Conservation (phyloP, 64 coral and sea anemone species). For the Actinia equina region DNA sequence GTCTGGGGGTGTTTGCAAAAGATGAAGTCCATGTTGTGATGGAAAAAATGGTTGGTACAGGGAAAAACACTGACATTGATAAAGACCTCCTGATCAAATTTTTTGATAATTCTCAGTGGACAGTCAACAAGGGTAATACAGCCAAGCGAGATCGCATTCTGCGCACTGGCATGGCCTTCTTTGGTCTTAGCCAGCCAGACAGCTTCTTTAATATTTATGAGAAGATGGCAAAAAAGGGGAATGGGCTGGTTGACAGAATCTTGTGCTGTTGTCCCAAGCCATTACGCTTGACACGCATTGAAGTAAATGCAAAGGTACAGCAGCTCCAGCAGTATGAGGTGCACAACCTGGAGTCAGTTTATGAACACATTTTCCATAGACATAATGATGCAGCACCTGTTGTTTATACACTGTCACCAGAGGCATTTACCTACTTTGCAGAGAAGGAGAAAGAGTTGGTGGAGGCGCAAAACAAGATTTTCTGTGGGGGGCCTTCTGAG, state of each 20-base stretch:
- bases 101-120: conserved; percentile 32
- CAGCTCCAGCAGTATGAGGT: neutral
- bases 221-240: conserved; percentile 18
- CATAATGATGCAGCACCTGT: neutral
- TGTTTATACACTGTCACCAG: neutral
- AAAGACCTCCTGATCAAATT: conserved; percentile 35
- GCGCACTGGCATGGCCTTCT: conserved; percentile 13
- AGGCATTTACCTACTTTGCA: neutral
- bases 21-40: conserved; percentile 31
- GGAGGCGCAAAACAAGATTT: neutral
- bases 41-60: neutral
- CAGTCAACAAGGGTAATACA: no score
- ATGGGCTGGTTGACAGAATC: no score
- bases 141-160: conserved; percentile 16
- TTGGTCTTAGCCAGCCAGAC: conserved; percentile 43
- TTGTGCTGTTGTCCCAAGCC: no score
- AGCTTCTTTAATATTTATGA: conserved; percentile 37
- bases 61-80: conserved; percentile 14
- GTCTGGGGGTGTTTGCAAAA: neutral
- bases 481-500: neutral
- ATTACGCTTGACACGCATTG: no score
- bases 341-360: neutral
- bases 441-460: neutral
- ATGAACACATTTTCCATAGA: conserved; percentile 14
- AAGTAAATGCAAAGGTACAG: no score